These are phyloP conservation scores for Brachystomella parvula DNA, from an alignment of 1,140 invertebrate genomes.

Conservation along the genomic window DNA sequence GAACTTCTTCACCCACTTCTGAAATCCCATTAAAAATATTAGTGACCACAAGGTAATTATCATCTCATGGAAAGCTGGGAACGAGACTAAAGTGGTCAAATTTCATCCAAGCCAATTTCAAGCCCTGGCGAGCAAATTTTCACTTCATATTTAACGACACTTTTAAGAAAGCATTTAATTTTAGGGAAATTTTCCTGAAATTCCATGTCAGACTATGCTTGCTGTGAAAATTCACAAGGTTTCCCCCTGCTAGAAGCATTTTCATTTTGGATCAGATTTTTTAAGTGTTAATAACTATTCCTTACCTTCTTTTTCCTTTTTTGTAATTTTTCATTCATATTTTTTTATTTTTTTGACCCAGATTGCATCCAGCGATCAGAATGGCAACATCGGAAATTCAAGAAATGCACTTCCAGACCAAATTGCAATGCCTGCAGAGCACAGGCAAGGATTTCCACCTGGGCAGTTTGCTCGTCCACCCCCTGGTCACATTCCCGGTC, in stretches of 20 bases:
- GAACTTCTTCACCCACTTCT: constrained; percentile 5
- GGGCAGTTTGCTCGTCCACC: constrained; percentile 58
- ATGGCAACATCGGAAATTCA: neutral
- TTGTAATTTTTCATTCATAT: neutral
- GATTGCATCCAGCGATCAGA: neutral
- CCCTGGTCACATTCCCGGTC: constrained; percentile 52
- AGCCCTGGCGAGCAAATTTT: neutral
- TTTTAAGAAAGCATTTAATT: neutral
- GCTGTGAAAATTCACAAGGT: too few species aligned
- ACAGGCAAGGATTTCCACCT: constrained; percentile 57
- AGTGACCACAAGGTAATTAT: neutral
- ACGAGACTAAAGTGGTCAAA: neutral
- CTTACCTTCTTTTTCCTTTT: neutral
- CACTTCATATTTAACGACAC: neutral
- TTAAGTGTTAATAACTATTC: neutral
- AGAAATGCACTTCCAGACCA: constrained; percentile 18
- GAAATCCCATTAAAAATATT: neutral
- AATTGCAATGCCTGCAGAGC: constrained; percentile 33
- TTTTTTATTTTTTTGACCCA: neutral
- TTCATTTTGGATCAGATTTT: neutral
- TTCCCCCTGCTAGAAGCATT: too few species aligned
- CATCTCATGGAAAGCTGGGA: neutral
- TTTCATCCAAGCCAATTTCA: too few species aligned
- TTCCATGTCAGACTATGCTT: too few species aligned
- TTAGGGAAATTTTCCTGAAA: neutral